Percentiles rank a stretch among this genome's conserved stretches.
These are phyloP conservation scores for Lutjanus campechanus DNA, from an alignment of 2,797 vertebrate species.

Conservation along the genomic window DNA sequence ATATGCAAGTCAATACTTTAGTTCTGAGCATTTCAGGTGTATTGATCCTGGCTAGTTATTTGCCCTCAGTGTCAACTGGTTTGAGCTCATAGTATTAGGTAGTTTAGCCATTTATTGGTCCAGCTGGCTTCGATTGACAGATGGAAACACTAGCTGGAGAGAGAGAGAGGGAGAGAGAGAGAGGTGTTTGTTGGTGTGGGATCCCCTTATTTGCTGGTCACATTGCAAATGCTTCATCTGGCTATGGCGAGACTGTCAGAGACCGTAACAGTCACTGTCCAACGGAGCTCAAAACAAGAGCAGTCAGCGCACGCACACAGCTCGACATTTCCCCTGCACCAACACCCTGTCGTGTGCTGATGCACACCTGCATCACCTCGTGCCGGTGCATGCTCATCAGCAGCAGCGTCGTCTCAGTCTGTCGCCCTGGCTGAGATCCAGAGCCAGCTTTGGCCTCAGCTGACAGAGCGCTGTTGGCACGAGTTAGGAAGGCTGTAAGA, in stretches of 20 bases:
- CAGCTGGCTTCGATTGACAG: not conserved
- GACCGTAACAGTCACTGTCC: not conserved
- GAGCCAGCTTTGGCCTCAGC: slow-evolving; percentile 29
- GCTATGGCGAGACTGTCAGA: not conserved
- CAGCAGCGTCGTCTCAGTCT: slow-evolving; percentile 14
- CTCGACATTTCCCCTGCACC: slow-evolving; percentile 9
- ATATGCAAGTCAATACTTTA: not conserved
- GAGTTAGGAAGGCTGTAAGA: slow-evolving; percentile 28
- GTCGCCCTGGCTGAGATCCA: slow-evolving; percentile 62
- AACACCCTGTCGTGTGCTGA: not conserved
- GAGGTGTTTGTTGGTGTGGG: not conserved
- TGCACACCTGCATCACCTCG: slow-evolving; percentile 30
- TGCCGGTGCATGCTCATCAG: slow-evolving; percentile 47
- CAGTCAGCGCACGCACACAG: not conserved
- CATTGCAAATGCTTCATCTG: not conserved
- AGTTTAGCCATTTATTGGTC: not conserved
- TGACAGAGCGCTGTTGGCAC: slow-evolving; percentile 21
- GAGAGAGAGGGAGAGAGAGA: not conserved
- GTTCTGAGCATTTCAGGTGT: not conserved
- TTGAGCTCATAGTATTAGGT: not conserved
- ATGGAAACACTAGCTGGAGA: not conserved
- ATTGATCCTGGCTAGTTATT: not conserved
- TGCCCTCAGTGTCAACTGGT: not conserved
- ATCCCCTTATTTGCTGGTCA: not conserved
- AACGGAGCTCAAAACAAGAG: not conserved